These are phyloP conservation scores for Rhabdornis inornatus DNA, from an alignment of 2,113 vertebrate genomes.

Conservation along the genomic window DNA sequence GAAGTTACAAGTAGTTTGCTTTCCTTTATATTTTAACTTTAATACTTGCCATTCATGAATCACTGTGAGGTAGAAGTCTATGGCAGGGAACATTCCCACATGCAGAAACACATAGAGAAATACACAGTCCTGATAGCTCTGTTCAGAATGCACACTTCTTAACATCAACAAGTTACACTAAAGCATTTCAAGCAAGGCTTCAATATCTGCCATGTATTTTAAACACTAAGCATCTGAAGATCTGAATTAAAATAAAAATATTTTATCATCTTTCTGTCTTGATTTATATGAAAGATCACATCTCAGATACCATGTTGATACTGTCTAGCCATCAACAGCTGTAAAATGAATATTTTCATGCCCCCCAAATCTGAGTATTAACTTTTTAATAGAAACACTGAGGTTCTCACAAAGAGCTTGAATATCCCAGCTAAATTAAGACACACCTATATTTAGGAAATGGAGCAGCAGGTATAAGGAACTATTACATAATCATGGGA, in stretches of 20 bases:
- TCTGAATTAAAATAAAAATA: neutral
- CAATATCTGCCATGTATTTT: neutral
- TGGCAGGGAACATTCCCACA: neutral
- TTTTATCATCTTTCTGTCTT: neutral
- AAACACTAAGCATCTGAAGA: neutral
- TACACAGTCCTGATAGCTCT: neutral
- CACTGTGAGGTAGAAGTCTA: neutral
- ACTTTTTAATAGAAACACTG: neutral
- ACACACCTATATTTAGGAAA: neutral
- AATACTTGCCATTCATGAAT: neutral
- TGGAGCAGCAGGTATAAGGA: neutral
- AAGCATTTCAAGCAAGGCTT: neutral
- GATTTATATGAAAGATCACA: neutral
- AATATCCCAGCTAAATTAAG: neutral
- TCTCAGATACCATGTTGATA: neutral
- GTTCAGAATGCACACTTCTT: neutral
- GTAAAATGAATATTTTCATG: neutral
- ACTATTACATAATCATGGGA: neutral
- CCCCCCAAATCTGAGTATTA: neutral
- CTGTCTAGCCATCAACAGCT: neutral
- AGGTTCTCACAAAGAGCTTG: neutral
- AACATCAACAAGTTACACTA: neutral
- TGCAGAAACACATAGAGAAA: neutral
- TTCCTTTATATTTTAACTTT: neutral
- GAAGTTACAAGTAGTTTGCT: neutral